A percentile compares a stretch with the other conserved stretches of the same genome.
These are phyloP conservation scores for Lerema accius DNA, from an alignment of 1,140 invertebrate species.

Conservation along the genomic window DNA sequence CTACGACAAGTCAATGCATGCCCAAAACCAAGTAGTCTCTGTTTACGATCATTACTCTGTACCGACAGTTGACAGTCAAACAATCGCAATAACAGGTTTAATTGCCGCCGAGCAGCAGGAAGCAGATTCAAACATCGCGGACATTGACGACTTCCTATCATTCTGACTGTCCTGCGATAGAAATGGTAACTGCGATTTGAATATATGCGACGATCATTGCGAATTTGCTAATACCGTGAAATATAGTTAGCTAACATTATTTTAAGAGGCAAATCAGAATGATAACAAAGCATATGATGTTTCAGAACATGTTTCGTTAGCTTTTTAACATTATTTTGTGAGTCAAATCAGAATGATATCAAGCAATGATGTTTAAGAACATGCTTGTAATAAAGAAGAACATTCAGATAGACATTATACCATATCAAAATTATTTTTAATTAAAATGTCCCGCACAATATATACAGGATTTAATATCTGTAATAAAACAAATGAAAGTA, in stretches of 20 bases:
- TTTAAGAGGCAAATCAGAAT: too few species aligned
- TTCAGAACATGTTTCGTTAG: too few species aligned
- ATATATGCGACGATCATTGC: not conserved
- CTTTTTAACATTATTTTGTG: too few species aligned
- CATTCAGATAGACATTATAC: too few species aligned
- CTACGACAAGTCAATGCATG: too few species aligned
- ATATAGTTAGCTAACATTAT: not conserved
- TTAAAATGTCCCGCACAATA: too few species aligned
- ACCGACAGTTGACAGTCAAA: conserved; percentile 1
- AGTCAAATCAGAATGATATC: too few species aligned
- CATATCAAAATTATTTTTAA: too few species aligned
- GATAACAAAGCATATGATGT: too few species aligned
- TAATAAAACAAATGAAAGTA: not conserved
- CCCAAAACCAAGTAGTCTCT: not conserved
- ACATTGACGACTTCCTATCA: conserved; percentile 37
- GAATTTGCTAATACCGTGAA: not conserved
- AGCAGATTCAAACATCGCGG: conserved; percentile 36
- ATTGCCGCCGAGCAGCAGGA: conserved; percentile 37
- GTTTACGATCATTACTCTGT: conserved; percentile 9
- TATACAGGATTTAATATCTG: not conserved
- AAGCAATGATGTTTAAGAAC: too few species aligned
- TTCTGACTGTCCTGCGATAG: conserved; percentile 5
- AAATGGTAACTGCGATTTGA: conserved; percentile 5
- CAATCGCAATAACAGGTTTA: conserved; percentile 34
- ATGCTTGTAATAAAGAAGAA: too few species aligned